Base-by-base conservation (phyloP, 2,113 vertebrate species). In the Myiopsitta monachus region DNA sequence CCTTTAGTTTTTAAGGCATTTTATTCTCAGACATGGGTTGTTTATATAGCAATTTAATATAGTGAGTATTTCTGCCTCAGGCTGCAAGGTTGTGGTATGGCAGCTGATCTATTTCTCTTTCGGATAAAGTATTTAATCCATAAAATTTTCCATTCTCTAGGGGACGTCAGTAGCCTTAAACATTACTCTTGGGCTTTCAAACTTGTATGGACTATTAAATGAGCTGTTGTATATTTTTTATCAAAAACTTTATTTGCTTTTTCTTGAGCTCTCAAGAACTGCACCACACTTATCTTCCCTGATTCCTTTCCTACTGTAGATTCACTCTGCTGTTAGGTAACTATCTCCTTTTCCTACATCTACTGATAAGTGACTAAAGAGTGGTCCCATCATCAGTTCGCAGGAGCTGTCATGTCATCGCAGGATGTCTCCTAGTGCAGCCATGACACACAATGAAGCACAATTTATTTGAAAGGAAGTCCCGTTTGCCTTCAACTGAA, bases 101-200 rank as follows among this genome's bases (percentile, higher is more conserved):
- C 89, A 97, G 93, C 69, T 94, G 92, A 97, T 95, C 63, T 94
- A 91, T 96, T 96, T 94, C 92, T 96, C 87, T 90, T 94, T 80
- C 11, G 2, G 75, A 94, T 95, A 72, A 96, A 92, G 87, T 89
- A 95, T 94, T 97, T 96, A 97, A 95, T 95, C 83, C 75, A 70
- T 88, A 86, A 81, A 95, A 59, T 41, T 73, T 93, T 85, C 88
- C 63, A 90, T 78, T 92, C 91, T 96, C 92, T 61, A 30, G 95
- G 62, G 83, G 75, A 64, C 9, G 6, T 91, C 33, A 43, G 46
- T 83, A 79, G 78, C 72, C 80, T 93, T 96, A 89, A 92, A 90
- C 88, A 73, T 92, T 90, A 94, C 84, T 94, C 86, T 83, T 78
- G 43, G n/a, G 49, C 63, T 96, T 96, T 96, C 36, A 81, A 94